Conservation (phyloP, 2,113 vertebrate genomes). For the Bungarus multicinctus region DNA sequence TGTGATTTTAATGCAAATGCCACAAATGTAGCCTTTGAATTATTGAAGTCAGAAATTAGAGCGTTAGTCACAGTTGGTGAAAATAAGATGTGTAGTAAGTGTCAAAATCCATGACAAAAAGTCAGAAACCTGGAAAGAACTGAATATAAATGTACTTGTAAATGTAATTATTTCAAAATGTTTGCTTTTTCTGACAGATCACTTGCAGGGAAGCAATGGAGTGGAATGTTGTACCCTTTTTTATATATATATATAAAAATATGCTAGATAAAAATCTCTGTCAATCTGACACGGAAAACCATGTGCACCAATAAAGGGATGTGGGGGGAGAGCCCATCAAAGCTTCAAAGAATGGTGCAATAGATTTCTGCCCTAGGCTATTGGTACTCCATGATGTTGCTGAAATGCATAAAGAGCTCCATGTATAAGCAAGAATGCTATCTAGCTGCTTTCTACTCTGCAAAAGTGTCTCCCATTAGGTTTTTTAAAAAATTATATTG, state of each 20-base stretch:
- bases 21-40: slow-evolving; percentile 14
- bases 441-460: not conserved
- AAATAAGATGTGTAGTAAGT: not conserved
- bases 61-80: not conserved
- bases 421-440: not conserved
- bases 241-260: not conserved
- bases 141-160: slow-evolving; percentile 2
- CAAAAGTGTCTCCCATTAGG: not conserved
- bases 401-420: not conserved
- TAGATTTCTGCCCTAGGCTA: not conserved
- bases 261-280: not conserved
- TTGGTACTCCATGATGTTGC: not conserved
- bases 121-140: slow-evolving; percentile 14
- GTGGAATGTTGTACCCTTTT: not conserved
- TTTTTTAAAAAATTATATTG: not conserved
- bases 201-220: slow-evolving; percentile 12
- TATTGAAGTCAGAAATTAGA: not conserved
- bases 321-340: not conserved
- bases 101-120: not conserved
- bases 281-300: not conserved
- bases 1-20: slow-evolving; percentile 8
- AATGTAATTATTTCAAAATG: slow-evolving; percentile 14
- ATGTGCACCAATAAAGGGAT: not conserved
- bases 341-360: not conserved
- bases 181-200: slow-evolving; percentile 29